Conservation (phyloP, 2,113 vertebrate genomes). For the Cyanoliseus patagonus region DNA sequence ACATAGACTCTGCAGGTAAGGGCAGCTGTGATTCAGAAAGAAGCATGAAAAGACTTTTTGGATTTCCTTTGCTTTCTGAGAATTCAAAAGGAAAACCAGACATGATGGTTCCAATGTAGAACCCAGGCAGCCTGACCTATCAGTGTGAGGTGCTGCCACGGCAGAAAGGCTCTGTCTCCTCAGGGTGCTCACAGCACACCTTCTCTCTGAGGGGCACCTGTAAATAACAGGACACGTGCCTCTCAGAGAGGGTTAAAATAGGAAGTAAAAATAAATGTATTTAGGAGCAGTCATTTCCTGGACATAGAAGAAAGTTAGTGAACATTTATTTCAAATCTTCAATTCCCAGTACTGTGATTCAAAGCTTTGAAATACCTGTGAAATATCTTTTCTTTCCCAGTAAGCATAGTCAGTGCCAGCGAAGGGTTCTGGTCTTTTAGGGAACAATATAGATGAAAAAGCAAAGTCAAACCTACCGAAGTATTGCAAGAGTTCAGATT, state of each 20-base stretch:
- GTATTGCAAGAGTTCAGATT: background rate
- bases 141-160: background rate
- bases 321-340: background rate
- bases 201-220: rapidly evolving
- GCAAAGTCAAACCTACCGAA: background rate
- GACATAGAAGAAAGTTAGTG: background rate
- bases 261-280: background rate
- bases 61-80: background rate
- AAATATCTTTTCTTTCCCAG: background rate
- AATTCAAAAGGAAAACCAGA: background rate
- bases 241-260: background rate
- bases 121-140: background rate
- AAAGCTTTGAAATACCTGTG: background rate
- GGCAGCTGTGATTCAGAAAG: conserved; percentile 1
- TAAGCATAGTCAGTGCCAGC: background rate
- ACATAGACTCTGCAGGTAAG: background rate
- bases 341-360: background rate
- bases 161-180: background rate
- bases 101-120: background rate
- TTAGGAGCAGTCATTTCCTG: background rate
- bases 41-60: background rate
- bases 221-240: background rate
- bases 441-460: background rate
- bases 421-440: background rate
- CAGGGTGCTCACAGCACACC: rapidly evolving